Percentiles rank a stretch among this genome's conserved stretches.
Conservation (phyloP, 2,113 vertebrate species). For the Rhinolophus ferrumequinum region DNA sequence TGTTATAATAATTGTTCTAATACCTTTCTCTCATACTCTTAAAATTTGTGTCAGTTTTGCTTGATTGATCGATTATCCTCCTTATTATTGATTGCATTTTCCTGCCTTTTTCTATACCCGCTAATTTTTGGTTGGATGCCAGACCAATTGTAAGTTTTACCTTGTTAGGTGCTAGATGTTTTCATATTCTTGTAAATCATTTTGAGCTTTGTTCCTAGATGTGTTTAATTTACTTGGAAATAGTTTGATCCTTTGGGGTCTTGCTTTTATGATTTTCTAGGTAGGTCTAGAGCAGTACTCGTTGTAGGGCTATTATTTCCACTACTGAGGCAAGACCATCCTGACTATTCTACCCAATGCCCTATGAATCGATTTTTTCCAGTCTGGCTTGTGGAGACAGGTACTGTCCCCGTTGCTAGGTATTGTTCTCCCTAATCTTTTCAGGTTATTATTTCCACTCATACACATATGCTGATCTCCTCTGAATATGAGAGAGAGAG, state of each 20-base stretch:
- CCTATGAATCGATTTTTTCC: not conserved
- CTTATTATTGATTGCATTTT: not conserved
- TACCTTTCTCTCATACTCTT: not conserved
- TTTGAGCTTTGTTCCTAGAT: not conserved
- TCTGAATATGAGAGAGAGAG: not conserved
- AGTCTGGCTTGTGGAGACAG: not conserved
- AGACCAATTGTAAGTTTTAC: not conserved
- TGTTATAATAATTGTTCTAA: not conserved
- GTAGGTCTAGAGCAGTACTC: not conserved
- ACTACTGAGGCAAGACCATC: not conserved
- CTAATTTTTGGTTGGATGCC: constrained; percentile 13
- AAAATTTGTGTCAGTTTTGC: constrained; percentile 28
- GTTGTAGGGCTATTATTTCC: not conserved
- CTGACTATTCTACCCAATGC: not conserved
- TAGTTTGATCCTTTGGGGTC: not conserved
- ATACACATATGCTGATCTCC: not conserved
- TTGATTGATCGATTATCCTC: not conserved
- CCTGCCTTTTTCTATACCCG: not conserved
- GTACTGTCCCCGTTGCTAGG: not conserved
- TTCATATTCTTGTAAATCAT: not conserved
- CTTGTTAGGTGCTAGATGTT: not conserved
- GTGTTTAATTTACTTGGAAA: constrained; percentile 7
- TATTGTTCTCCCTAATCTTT: not conserved
- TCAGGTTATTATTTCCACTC: not conserved
- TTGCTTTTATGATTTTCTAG: not conserved